These are phyloP conservation scores for Drosophila carrolli DNA, from an alignment of 1,140 invertebrate genomes.

Conservation along the genomic window DNA sequence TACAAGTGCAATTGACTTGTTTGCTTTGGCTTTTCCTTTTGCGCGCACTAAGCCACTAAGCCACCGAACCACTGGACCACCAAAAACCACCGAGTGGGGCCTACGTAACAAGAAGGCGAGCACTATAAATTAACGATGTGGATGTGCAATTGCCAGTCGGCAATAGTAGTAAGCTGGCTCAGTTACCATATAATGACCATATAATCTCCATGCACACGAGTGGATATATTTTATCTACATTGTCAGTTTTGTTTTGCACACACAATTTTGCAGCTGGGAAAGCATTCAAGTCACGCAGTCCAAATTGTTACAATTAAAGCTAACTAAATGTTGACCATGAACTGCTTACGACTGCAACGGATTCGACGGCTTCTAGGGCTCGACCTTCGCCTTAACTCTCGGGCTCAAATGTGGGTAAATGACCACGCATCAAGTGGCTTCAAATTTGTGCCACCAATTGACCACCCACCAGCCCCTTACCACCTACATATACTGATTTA, in stretches of 20 bases:
- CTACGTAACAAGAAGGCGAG: slow-evolving; percentile 52
- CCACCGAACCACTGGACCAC: slow-evolving; percentile 21
- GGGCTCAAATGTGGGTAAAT: slow-evolving; percentile 55
- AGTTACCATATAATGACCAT: slow-evolving; percentile 4
- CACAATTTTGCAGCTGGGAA: slow-evolving; percentile 40
- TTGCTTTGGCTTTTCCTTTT: slow-evolving; percentile 37
- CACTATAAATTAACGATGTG: slow-evolving; percentile 56
- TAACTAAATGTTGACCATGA: slow-evolving; percentile 56
- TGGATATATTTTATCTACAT: slow-evolving; percentile 24
- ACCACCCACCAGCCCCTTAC: slow-evolving; percentile 27
- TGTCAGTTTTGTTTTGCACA: slow-evolving; percentile 44
- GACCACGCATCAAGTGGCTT: slow-evolving; percentile 47
- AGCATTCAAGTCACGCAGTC: slow-evolving; percentile 34
- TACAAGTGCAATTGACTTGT: slow-evolving; percentile 28
- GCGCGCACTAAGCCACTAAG: slow-evolving; percentile 42
- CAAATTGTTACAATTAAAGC: slow-evolving; percentile 51
- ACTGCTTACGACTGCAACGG: slow-evolving; percentile 45
- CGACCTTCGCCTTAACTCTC: slow-evolving; percentile 66
- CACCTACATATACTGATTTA: slow-evolving; percentile 10
- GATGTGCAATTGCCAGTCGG: slow-evolving; percentile 29
- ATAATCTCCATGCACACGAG: slow-evolving; percentile 19
- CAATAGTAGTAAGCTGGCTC: slow-evolving; percentile 10
- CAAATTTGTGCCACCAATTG: slow-evolving; percentile 65
- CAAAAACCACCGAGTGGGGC: slow-evolving; percentile 4
- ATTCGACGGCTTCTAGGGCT: slow-evolving; percentile 4